Evolutionary conservation across 2,113 vertebrate genomes (phyloP), one percentile per base, ranked within the genome.

Genomic region (Proterorhinus semilunaris): DNA sequence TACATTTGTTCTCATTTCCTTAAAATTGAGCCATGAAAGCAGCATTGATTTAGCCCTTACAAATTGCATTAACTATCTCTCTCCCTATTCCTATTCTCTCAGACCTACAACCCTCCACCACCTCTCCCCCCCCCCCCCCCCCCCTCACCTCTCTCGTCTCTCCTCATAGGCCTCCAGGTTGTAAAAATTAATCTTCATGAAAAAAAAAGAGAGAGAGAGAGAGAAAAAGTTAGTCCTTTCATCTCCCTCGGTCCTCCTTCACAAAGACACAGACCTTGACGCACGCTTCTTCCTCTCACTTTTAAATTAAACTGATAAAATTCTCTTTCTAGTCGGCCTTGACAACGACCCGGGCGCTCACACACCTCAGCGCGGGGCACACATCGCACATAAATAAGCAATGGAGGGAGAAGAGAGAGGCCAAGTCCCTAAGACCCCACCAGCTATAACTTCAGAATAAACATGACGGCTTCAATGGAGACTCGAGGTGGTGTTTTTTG

Each of bases 291-390:
- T 69, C 46, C 72, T 75, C 71, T 73, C 83, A 64, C 69, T 82
- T 89, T 86, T 79, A 82, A 86, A 87, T 86, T 75, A 83, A 86
- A 82, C 80, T 86, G 85, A 85, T 87, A 87, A 83, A 86, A 87
- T 89, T 82, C 74, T 85, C 86, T 86, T 86, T 83, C 81, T 82
- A 83, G 76, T 87, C 82, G 83, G 85, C 87, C 87, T 87, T 86
- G 80, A 87, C 83, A 74, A 83, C 4, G 70, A 83, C 87, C 86
- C 79, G 73, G 65, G 27, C 75, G 67, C 69, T 71, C 69, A 50
- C 66, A 83, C 81, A 85, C 72, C 63, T 73, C 71, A 68, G 65
- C 69, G 54, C 62, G 49, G 72, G 66, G 64, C 77, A 77, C 77
- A 78, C 68, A 72, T 54, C 58, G 66, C 72, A 64, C 76, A 86